Base-by-base conservation (phyloP, 2,113 vertebrate species). In the Brachyhypopomus gauderio region DNA sequence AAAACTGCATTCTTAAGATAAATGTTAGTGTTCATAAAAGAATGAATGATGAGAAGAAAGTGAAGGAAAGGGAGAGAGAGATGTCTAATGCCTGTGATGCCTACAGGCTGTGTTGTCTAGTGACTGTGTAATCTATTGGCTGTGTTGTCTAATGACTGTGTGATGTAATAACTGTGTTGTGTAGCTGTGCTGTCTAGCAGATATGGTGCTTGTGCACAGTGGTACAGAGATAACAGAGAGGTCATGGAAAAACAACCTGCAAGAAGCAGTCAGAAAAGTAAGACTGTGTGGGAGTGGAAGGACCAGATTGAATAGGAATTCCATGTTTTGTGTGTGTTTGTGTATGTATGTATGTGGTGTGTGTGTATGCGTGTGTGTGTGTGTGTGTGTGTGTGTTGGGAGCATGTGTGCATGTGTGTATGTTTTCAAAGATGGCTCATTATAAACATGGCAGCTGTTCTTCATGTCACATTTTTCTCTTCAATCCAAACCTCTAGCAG, bases 391-490 rank as follows among this genome's bases (percentile, higher is more conserved):
- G 72, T 36, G 66, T 78, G 78, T 84, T 83, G 30, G 1, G 30
- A 30, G 30, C 3, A 3, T 81, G 77, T 82, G 52, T 64, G 70
- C 67, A 56, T 66, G 48, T 69, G 62, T 72, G 72, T 36, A 62
- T 78, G 78, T 84, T 83, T 77, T 80, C 25, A n/a, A 45, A 38
- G 22, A 58, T 74, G 72, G 9, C 25, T 82, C 38, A 64, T 30
- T 20, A 41, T 23, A 45, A 84, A 77, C 77, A 72, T 67, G 4
- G 72, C 81, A 77, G 30, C 52, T 63, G 6, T 66, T 56, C 27
- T 69, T 55, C 56, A 38, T 70, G 52, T 67, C 56, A 74, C 71
- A 38, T 56, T 62, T 77, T 78, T 72, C n/a, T 22, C 25, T 66
- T 52, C 17, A 69, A 58, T 27, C 48, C 22, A 48, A 52, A 56